phyloP scores from a whole-genome alignment of 2,797 vertebrate species.

The Acrocephalus scirpaceus region DNA sequence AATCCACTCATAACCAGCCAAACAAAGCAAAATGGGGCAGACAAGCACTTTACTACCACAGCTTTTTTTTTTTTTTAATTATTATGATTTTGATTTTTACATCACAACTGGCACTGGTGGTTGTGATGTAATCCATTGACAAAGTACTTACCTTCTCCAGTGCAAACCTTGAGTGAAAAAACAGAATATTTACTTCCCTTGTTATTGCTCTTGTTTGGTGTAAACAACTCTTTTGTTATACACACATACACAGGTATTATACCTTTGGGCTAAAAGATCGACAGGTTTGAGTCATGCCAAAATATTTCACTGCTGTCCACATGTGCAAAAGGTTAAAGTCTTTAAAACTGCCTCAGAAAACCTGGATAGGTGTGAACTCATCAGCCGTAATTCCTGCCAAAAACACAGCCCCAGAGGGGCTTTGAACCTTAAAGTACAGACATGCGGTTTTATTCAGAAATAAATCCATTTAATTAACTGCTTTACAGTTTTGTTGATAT shows the following conservation, averaged over 20 bases:
- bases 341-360: background rate
- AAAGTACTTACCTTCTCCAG: slow-evolving; percentile 89
- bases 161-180: slow-evolving; percentile 78
- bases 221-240: slow-evolving; percentile 78
- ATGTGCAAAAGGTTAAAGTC: background rate
- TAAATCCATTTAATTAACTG: background rate
- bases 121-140: slow-evolving; percentile 93
- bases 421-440: background rate
- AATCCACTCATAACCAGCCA: slow-evolving; percentile 99
- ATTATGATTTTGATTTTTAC: slow-evolving; percentile 80
- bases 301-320: background rate
- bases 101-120: slow-evolving; percentile 89
- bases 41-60: slow-evolving; percentile 99
- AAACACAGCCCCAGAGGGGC: background rate
- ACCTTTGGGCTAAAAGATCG: slow-evolving; percentile 89
- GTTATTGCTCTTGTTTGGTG: slow-evolving; percentile 70
- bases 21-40: slow-evolving; percentile 98
- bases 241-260: slow-evolving; percentile 81
- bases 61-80: slow-evolving; percentile 56
- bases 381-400: background rate
- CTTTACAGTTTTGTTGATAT: background rate
- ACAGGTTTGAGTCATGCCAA: slow-evolving; percentile 9
- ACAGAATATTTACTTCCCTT: slow-evolving; percentile 80
- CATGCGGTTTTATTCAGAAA: background rate
- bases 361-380: background rate